phyloP scores from a whole-genome alignment of 2,113 vertebrate species.

The Saimiri boliviensis region DNA sequence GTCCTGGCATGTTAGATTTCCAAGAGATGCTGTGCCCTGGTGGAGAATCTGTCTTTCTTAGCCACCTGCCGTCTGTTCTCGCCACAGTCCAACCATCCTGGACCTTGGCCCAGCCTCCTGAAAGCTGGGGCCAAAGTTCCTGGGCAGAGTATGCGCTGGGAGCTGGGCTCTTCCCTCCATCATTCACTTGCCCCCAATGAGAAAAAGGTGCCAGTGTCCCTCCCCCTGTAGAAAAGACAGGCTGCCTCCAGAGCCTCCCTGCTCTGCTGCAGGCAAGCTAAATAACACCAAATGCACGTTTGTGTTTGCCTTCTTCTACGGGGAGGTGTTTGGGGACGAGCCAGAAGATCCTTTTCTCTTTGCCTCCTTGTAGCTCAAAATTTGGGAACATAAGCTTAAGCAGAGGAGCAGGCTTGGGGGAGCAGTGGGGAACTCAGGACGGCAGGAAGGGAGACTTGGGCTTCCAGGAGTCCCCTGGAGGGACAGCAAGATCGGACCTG shows the following conservation, averaged over 20 bases:
- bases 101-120: background rate
- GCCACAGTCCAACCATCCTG: background rate
- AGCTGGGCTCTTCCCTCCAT: background rate
- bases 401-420: background rate
- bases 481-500: background rate
- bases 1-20: background rate
- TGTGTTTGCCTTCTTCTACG: background rate
- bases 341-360: background rate
- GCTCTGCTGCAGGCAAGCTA: background rate
- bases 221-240: background rate
- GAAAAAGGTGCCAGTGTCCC: background rate
- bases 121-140: background rate
- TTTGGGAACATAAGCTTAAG: background rate
- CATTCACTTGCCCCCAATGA: background rate
- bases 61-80: background rate
- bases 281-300: background rate
- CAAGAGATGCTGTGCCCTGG: accelerated
- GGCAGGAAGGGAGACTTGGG: background rate
- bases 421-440: background rate
- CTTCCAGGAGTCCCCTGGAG: background rate
- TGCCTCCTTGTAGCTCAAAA: background rate
- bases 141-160: background rate
- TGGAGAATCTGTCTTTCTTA: background rate
- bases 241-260: background rate
- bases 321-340: background rate